Evolutionary conservation across 1,140 invertebrate species (phyloP), one percentile per base, ranked within the genome.

Genomic region (Brachionus rubens): DNA sequence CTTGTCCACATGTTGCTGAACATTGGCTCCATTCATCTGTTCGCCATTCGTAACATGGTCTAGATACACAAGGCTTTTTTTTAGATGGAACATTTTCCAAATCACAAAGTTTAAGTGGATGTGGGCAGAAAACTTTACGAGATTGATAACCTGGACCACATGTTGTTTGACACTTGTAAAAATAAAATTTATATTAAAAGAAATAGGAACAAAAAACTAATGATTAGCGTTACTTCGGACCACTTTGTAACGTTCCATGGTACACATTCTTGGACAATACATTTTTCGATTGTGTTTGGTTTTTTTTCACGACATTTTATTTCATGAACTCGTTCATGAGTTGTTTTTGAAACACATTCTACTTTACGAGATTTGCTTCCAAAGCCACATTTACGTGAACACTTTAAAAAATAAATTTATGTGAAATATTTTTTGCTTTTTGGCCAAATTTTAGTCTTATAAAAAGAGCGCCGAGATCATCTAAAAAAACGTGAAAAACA

Each of bases 1-100:
- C 68, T 40, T 75, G 41, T 14, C 68, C 68, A 75, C 68, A 75
- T 36, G 28, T 75, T 14, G 21, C 21, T 40, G 68, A 52, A 24
- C 68, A 75, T 47, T 54, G 36, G 43, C 59, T 65, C 59, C 59
- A 65, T 0, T 36, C 30, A 26, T 48, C 46, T 1, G 65, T 36
- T 5, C 28, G 12, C 28, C 43, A 48, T n/a, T 48, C 28, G 30
- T 33, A 36, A 50, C 43, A 48, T 0, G 43, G 10, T 33, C 24
- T 36, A 0, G 16, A 7, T 6, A 48, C n/a, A 50, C 46, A 70
- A 14, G 46, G 26, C 19, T 30, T 48, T 30, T 41, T 70, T 12
- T 24, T 33, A 14, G 10, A 7, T n/a, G 43, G 28, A 5, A 33
- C 41, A 28, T 41, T 26, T 2, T 70, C 46, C 7, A 3, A 19